These are phyloP conservation scores for Percina caprodes DNA, from an alignment of 2,113 vertebrate species.

Conservation along the genomic window DNA sequence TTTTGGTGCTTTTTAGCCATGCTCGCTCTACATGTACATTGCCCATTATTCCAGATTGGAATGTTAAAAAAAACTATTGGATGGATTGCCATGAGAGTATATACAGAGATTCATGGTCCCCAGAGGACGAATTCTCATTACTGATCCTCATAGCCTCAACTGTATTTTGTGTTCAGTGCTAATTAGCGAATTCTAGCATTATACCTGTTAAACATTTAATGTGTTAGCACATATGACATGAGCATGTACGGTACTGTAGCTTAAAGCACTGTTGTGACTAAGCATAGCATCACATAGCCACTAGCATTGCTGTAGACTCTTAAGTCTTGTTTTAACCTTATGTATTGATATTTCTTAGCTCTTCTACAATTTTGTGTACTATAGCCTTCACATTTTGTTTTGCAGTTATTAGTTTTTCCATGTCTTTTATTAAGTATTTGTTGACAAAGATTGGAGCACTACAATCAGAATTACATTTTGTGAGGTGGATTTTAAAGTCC, in stretches of 20 bases:
- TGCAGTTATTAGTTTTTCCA: neutral
- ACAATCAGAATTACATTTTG: neutral
- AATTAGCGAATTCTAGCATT: neutral
- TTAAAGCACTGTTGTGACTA: neutral
- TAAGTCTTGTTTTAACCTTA: neutral
- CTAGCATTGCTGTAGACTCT: neutral
- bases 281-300: neutral
- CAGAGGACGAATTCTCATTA: too few species aligned
- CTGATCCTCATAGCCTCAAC: too few species aligned
- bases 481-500: neutral
- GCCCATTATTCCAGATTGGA: neutral
- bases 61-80: neutral
- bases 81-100: neutral
- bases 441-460: neutral
- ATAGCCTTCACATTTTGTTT: neutral
- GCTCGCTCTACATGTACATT: neutral
- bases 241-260: neutral
- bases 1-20: neutral
- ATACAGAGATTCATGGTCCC: neutral
- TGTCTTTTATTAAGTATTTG: neutral
- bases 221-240: neutral
- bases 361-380: neutral
- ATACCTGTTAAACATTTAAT: neutral
- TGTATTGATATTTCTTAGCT: neutral
- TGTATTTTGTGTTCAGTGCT: too few species aligned